phyloP scores from a whole-genome alignment of 1,140 invertebrate genomes.

The Megalopta genalis region DNA sequence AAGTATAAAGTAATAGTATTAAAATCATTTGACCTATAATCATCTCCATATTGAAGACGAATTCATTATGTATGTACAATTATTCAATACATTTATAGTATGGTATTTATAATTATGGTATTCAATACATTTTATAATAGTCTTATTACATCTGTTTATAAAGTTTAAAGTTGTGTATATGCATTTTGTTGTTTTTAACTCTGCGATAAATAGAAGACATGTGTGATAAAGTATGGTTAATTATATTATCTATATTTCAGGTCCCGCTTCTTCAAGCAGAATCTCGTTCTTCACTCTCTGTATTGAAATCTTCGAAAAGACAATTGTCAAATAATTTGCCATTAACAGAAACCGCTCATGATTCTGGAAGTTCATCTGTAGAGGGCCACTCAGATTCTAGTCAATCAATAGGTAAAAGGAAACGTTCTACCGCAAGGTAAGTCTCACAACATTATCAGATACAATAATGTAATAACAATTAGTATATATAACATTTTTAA shows the following conservation, averaged over 20 bases:
- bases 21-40: constrained; percentile 1
- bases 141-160: constrained; percentile 7
- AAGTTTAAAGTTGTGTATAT: background rate
- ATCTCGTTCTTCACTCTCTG: constrained; percentile 78
- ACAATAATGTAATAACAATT: background rate
- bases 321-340: constrained; percentile 77
- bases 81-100: background rate
- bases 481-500: background rate
- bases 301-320: constrained; percentile 78
- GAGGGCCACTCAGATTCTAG: constrained; percentile 79
- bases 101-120: no score
- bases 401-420: constrained; percentile 77
- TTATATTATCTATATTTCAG: constrained; percentile 58
- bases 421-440: constrained; percentile 72
- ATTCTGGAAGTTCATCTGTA: constrained; percentile 80
- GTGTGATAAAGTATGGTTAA: background rate
- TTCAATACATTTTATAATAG: background rate
- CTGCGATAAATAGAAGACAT: background rate
- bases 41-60: background rate
- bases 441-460: background rate
- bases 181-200: background rate
- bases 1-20: constrained; percentile 18
- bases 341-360: constrained; percentile 74
- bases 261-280: constrained; percentile 78
- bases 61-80: background rate